Evolutionary conservation across 2,888 invertebrate species (phyloP).

Genomic region (Gari tellinella): DNA sequence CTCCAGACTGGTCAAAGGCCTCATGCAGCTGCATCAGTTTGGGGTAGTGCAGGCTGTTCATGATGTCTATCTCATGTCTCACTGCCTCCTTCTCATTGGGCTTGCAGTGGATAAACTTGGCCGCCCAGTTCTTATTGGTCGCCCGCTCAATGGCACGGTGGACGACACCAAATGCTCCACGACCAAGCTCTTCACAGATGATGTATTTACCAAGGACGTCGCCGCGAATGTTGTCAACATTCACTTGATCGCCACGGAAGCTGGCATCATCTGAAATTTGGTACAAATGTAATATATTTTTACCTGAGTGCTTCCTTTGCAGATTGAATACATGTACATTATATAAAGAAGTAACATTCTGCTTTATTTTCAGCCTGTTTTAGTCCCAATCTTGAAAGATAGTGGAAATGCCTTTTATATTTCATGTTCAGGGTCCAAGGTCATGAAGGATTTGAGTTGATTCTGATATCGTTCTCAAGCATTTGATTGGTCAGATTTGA

Average conservation of each 20-base stretch:
- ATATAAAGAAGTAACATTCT: too few species aligned
- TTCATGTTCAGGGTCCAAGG: too few species aligned
- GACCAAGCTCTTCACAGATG: slow-evolving; percentile 83
- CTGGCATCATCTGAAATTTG: slow-evolving; percentile 64
- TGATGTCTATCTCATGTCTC: slow-evolving; percentile 84
- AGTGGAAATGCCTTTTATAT: too few species aligned
- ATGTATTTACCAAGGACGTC: slow-evolving; percentile 83
- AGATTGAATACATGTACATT: too few species aligned
- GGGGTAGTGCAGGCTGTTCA: slow-evolving; percentile 84
- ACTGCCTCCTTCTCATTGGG: slow-evolving; percentile 84
- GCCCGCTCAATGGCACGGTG: slow-evolving; percentile 85
- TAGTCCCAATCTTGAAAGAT: too few species aligned
- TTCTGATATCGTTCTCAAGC: too few species aligned
- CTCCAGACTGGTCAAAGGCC: slow-evolving; percentile 84
- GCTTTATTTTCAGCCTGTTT: too few species aligned
- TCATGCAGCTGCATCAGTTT: slow-evolving; percentile 84
- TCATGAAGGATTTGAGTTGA: too few species aligned
- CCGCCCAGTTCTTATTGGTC: slow-evolving; percentile 85
- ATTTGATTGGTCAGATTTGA: too few species aligned
- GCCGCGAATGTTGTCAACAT: slow-evolving; percentile 77
- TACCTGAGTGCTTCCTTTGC: too few species aligned
- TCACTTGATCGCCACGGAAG: slow-evolving; percentile 74
- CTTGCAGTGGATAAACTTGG: slow-evolving; percentile 84
- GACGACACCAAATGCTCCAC: slow-evolving; percentile 85
- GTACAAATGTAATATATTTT: too few species aligned